Evolutionary conservation across 2,888 invertebrate species (phyloP).

Genomic region (Onthophagus sagittarius): DNA sequence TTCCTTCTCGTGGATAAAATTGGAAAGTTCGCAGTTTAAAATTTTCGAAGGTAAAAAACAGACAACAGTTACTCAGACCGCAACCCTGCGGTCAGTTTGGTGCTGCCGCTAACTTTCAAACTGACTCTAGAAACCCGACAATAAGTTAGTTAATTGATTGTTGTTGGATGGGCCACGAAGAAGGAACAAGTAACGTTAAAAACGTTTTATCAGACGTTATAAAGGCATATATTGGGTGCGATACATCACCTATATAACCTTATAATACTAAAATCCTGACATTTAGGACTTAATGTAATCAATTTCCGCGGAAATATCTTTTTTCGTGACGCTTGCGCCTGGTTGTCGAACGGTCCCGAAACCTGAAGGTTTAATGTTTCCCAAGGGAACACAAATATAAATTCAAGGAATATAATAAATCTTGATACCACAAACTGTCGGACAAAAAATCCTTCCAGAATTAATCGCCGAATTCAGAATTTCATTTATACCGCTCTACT

Average conservation of each 20-base stretch:
- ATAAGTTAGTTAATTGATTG: constrained; percentile 12
- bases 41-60: constrained; percentile 4
- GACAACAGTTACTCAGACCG: not conserved
- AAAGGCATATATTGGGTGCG: constrained; percentile 6
- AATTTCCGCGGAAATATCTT: not conserved
- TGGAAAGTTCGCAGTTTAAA: constrained; percentile 11
- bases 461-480: not conserved
- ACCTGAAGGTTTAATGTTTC: constrained; percentile 1
- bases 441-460: not conserved
- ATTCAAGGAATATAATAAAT: constrained; percentile 10
- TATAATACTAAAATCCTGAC: constrained; percentile 7
- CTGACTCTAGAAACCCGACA: not conserved
- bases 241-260: constrained; percentile 5
- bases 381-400: constrained; percentile 9
- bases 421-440: not conserved
- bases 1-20: constrained; percentile 6
- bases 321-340: not conserved
- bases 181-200: not conserved
- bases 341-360: not conserved
- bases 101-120: constrained; percentile 3
- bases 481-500: not conserved
- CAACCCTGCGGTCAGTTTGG: not conserved
- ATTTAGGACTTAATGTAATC: constrained; percentile 6
- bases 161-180: not conserved
- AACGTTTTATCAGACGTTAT: constrained; percentile 5